Conservation (phyloP, 2,113 vertebrate genomes). For the Hypomesus transpacificus region DNA sequence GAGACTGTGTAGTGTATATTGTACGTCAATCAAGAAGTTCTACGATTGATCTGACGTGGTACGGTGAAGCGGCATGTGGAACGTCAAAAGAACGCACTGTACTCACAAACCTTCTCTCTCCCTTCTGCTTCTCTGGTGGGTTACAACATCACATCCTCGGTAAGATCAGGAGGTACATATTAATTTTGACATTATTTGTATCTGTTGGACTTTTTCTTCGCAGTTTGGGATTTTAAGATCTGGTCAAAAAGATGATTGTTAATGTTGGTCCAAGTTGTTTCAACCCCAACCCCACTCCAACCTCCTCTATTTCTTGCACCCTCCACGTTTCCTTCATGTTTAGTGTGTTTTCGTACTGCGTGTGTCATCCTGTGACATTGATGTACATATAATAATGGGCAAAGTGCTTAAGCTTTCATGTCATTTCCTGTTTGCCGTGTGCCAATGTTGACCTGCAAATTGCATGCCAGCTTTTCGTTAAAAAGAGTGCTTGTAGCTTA, state of each 20-base stretch:
- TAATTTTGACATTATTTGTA: constrained; percentile 36
- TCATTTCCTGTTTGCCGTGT: constrained; percentile 52
- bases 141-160: constrained; percentile 82
- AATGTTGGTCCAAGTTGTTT: no score
- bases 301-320: no score
- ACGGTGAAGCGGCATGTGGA: no score
- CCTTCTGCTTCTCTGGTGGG: constrained; percentile 88
- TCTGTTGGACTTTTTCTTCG: no score
- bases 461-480: constrained; percentile 68
- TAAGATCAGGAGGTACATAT: constrained; percentile 97
- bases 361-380: not conserved
- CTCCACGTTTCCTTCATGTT: no score
- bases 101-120: constrained; percentile 87
- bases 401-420: constrained; percentile 24
- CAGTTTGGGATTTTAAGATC: not conserved
- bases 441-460: constrained; percentile 60
- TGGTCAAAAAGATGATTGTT: no score
- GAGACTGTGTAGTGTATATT: no score
- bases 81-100: constrained; percentile 39
- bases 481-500: constrained; percentile 51
- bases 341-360: not conserved
- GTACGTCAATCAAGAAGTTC: no score
- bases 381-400: not conserved
- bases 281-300: not conserved
- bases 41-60: no score